phyloP scores from a whole-genome alignment of 2,113 vertebrate genomes.

The Xenopus laevis region DNA sequence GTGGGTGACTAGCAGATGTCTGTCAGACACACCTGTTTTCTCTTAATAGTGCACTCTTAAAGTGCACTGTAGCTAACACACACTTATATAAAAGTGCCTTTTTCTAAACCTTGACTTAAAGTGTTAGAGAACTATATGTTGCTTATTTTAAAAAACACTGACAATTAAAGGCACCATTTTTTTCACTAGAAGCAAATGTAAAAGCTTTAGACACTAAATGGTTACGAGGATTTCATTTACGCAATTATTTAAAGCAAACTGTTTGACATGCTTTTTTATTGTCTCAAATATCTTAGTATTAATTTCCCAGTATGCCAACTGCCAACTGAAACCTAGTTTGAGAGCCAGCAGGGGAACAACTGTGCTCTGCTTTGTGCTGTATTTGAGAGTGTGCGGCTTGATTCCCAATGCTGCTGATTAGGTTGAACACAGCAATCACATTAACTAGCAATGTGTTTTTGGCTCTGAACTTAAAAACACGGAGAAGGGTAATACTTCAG shows the following conservation, averaged over 20 bases:
- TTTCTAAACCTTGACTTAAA: no score
- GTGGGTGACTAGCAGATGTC: no score
- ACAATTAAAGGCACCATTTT: no score
- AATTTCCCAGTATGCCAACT: slow-evolving; percentile 20
- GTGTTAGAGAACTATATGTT: no score
- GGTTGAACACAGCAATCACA: slow-evolving; percentile 17
- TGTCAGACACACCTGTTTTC: no score
- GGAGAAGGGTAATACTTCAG: slow-evolving; percentile 46
- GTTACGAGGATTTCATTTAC: slow-evolving; percentile 17
- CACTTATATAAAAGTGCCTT: no score
- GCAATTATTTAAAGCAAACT: slow-evolving; percentile 19
- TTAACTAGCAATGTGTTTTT: slow-evolving; percentile 9
- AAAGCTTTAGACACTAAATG: background rate
- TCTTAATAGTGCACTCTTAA: no score
- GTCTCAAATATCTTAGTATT: slow-evolving; percentile 28
- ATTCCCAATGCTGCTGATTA: slow-evolving; percentile 20
- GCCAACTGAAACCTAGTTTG: slow-evolving; percentile 20
- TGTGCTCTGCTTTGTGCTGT: background rate
- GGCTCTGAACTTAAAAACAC: slow-evolving; percentile 18
- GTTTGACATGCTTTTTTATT: slow-evolving; percentile 18
- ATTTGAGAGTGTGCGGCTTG: slow-evolving; percentile 7
- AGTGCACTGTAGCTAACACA: no score
- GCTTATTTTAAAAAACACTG: no score
- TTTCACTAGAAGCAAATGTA: background rate
- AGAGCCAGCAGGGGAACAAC: background rate